These are phyloP conservation scores for Solea senegalensis DNA, from an alignment of 2,113 vertebrate genomes.

Conservation along the genomic window DNA sequence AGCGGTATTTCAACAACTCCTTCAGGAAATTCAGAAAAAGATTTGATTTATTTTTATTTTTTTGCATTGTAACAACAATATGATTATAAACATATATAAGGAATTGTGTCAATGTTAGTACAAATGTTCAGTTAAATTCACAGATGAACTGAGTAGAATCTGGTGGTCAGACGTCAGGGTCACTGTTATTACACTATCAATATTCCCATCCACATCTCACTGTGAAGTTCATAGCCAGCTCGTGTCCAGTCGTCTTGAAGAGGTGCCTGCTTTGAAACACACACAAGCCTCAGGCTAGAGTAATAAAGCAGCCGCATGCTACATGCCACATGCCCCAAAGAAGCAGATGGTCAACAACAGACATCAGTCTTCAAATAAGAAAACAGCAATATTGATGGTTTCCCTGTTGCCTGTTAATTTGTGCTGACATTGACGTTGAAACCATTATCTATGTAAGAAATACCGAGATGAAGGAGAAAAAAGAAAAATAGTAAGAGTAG, in stretches of 20 bases:
- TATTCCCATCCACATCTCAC: not conserved
- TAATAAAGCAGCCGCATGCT: slow-evolving; percentile 8
- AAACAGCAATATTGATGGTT: not conserved
- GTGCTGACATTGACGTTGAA: not conserved
- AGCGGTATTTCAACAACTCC: too few relatives aligned
- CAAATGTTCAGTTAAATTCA: too few relatives aligned
- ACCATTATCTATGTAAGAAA: not conserved
- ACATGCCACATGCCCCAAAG: not conserved
- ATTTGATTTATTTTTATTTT: too few relatives aligned
- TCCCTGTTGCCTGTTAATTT: not conserved
- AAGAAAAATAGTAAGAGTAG: too few relatives aligned
- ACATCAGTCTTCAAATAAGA: not conserved
- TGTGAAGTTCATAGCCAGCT: not conserved
- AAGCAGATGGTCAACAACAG: not conserved
- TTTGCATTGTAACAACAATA: too few relatives aligned
- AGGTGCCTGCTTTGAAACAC: slow-evolving; percentile 3
- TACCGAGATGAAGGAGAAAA: too few relatives aligned
- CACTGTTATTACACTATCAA: too few relatives aligned
- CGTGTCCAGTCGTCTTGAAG: not conserved
- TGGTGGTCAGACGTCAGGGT: too few relatives aligned
- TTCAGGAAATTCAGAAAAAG: too few relatives aligned
- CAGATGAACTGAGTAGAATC: too few relatives aligned
- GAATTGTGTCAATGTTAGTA: too few relatives aligned
- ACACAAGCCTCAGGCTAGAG: not conserved
- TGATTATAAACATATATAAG: too few relatives aligned